These are phyloP conservation scores for Scylla paramamosain DNA, from an alignment of 1,140 invertebrate genomes.

Conservation along the genomic window DNA sequence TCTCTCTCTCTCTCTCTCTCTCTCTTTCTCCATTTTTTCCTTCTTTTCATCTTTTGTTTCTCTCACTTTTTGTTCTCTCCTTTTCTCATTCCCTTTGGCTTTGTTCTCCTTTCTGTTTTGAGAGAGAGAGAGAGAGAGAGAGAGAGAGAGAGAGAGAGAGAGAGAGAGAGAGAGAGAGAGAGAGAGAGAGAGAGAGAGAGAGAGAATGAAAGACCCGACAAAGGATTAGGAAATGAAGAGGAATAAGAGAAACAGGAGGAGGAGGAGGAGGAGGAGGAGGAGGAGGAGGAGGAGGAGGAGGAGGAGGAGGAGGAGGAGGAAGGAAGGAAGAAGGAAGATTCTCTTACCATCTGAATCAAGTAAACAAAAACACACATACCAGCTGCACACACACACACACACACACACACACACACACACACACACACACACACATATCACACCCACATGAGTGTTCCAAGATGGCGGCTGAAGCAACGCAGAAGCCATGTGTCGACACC, in stretches of 20 bases:
- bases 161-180: background rate
- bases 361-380: too few relatives aligned
- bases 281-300: too few relatives aligned
- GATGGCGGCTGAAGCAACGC: too few relatives aligned
- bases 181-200: too few relatives aligned
- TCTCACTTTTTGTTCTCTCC: background rate
- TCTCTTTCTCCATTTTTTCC: background rate
- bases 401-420: too few relatives aligned
- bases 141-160: background rate
- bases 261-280: conserved; percentile 17
- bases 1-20: background rate
- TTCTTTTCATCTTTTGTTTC: background rate
- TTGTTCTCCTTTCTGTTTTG: background rate
- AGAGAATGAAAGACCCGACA: background rate
- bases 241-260: background rate
- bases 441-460: too few relatives aligned
- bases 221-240: background rate
- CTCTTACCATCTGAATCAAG: too few relatives aligned
- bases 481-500: too few relatives aligned
- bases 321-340: too few relatives aligned
- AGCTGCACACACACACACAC: too few relatives aligned
- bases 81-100: background rate
- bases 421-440: too few relatives aligned
- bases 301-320: too few relatives aligned
- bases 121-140: background rate